These are phyloP conservation scores for Hetaerina titia DNA, from an alignment of 2,888 invertebrate genomes.

Conservation along the genomic window DNA sequence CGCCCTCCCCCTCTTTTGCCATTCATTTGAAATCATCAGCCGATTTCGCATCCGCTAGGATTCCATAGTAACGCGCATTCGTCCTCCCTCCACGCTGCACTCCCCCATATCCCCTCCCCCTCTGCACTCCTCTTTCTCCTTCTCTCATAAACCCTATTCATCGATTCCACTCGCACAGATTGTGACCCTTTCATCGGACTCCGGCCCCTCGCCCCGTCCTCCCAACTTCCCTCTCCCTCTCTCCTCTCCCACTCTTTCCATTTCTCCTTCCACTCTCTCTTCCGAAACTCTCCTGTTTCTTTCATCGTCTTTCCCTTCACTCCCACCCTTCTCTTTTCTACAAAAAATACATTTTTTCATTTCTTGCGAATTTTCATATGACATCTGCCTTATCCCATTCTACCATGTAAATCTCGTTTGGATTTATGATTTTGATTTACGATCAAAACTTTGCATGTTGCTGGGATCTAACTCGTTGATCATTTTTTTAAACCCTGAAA, in stretches of 20 bases:
- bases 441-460: not conserved
- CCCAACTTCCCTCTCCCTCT: not conserved
- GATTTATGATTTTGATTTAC: not conserved
- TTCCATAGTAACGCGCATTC: conserved; percentile 50
- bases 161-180: conserved; percentile 60
- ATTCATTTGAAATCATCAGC: conserved; percentile 47
- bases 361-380: not conserved
- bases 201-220: not conserved
- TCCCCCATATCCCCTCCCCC: not conserved
- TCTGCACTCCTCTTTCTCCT: not conserved
- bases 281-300: not conserved
- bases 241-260: not conserved
- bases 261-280: not conserved
- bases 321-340: not conserved
- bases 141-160: conserved; percentile 47
- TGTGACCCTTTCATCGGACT: conserved; percentile 54
- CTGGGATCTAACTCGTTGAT: not conserved
- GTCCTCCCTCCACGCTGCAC: not conserved
- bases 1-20: conserved; percentile 11
- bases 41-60: conserved; percentile 49
- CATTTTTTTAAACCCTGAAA: not conserved
- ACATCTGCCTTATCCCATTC: no score
- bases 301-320: not conserved
- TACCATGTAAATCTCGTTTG: not conserved
- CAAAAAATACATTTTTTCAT: not conserved